Evolutionary conservation across 2,888 invertebrate species (phyloP), one percentile per base, ranked within the genome.

Genomic region (Orthosia cruda): DNA sequence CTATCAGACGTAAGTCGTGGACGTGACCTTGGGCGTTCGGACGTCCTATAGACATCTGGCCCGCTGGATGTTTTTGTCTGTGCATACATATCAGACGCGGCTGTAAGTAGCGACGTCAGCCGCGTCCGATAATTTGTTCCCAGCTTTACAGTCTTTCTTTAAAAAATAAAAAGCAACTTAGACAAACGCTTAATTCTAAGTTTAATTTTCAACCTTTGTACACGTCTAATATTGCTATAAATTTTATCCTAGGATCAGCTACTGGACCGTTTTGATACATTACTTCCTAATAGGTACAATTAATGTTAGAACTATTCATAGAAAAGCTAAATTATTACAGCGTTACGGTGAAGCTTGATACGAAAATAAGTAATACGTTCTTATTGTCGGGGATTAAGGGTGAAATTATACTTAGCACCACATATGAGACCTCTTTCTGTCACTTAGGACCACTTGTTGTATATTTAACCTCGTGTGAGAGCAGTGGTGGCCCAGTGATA

Each of bases 261-360:
- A 88, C 80, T 89, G 87, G 88, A 89, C 89, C 80, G 32, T 84
- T 75, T 59, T 73, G 23, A 77, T 72, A 71, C 79, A 61, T 68
- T 64, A 74, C 72, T 59, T 66, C 18, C 67, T 81, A 71, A 63
- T 61, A 69, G 69, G 58, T 84, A 84, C 67, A 66, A 68, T 70
- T 73, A 74, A 71, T 69, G 57, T 71, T 61, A 66, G 75, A 66
- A 64, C 40, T 78, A 81, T 71, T 59, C 55, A 85, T 89, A 89
- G 45, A 89, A 89, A 89, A 89, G 87, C 87, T 89, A 89, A 83
- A 65, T 80, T 80, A 78, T 81, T 86, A 87, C 87, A 87, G 88
- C 67, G 49, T 50, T 61, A 63, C 18, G 47, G 47, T 55, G 11
- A 55, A 62, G 20, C 47, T 77, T 79, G 67, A 71, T 71, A 70